phyloP scores from a whole-genome alignment of 2,797 vertebrate genomes.

The Thripadectes ignobilis region DNA sequence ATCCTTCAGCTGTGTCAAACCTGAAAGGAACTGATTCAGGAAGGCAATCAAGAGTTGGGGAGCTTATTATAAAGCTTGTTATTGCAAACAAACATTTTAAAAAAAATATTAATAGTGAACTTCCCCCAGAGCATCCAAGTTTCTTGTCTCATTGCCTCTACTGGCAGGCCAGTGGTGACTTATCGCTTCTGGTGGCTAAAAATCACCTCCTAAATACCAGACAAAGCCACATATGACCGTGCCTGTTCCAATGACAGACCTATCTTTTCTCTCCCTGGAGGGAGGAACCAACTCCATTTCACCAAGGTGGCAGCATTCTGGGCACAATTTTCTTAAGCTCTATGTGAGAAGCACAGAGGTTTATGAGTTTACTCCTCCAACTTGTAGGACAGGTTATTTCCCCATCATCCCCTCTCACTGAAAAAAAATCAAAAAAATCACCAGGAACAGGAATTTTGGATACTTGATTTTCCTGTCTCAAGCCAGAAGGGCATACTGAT shows the following conservation, averaged over 20 bases:
- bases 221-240: neutral
- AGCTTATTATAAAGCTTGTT: neutral
- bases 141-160: neutral
- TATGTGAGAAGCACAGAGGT: neutral
- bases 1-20: neutral
- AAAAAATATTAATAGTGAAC: neutral
- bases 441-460: slow-evolving; percentile 1
- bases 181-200: neutral
- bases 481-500: slow-evolving; percentile 26
- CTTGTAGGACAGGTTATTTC: neutral
- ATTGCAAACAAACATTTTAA: neutral
- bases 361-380: neutral
- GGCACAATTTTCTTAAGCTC: neutral
- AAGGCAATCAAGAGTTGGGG: neutral
- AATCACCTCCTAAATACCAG: neutral
- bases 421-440: neutral
- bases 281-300: neutral
- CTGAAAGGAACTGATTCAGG: neutral
- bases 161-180: neutral
- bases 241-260: neutral
- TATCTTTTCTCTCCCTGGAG: neutral
- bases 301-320: neutral
- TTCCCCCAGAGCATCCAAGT: neutral
- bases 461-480: neutral
- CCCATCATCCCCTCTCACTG: neutral